Conservation (phyloP, 2,888 invertebrate species). For the Drosophila rubida region DNA sequence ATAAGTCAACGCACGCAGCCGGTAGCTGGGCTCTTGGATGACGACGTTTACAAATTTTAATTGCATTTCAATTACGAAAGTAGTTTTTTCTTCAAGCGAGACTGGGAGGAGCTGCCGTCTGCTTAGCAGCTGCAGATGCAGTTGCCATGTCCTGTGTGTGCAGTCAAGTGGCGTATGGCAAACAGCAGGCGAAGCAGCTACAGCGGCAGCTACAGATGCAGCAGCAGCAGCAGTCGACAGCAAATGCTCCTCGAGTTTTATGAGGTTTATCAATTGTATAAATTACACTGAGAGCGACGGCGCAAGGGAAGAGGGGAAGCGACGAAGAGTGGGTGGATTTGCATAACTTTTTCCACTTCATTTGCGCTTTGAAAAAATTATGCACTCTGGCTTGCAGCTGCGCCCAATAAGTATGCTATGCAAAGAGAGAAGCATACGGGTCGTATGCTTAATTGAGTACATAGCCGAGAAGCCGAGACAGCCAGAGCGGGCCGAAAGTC, state of each 20-base stretch:
- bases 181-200: conserved; percentile 33
- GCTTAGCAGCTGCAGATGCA: conserved; percentile 15
- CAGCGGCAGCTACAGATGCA: too few species aligned
- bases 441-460: conserved; percentile 63
- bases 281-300: conserved; percentile 40
- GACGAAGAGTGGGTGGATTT: conserved; percentile 12
- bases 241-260: conserved; percentile 24
- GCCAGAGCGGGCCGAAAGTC: too few species aligned
- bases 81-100: conserved; percentile 56
- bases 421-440: conserved; percentile 16
- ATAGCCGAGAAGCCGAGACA: neutral
- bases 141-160: conserved; percentile 48
- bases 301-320: neutral
- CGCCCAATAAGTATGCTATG: conserved; percentile 41
- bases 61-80: conserved; percentile 83
- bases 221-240: too few species aligned
- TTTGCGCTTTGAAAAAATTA: conserved; percentile 69
- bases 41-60: conserved; percentile 78
- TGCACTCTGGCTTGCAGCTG: conserved; percentile 32
- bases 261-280: conserved; percentile 70
- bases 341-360: conserved; percentile 76
- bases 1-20: conserved; percentile 69
- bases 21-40: conserved; percentile 24
- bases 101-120: neutral
- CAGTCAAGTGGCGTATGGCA: conserved; percentile 52